Evolutionary conservation across 2,888 invertebrate genomes (phyloP).

Genomic region (Drosophila suboccidentalis): DNA sequence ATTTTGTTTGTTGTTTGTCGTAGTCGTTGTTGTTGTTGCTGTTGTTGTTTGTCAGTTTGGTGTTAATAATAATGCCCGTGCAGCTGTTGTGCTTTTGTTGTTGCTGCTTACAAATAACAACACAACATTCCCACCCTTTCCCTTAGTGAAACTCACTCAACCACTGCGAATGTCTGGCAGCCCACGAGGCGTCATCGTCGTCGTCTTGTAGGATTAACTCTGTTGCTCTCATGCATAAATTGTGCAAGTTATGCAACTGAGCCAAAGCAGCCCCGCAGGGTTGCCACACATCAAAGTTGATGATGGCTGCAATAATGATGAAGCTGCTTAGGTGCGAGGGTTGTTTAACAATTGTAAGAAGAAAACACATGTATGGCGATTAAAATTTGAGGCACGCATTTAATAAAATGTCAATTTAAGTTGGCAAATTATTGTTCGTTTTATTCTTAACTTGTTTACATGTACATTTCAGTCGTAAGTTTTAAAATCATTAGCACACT

Average conservation of each 20-base stretch:
- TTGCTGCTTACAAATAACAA: slow-evolving; percentile 34
- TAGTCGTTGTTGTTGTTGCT: slow-evolving; percentile 4
- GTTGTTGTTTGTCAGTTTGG: slow-evolving; percentile 55
- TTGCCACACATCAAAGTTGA: slow-evolving; percentile 22
- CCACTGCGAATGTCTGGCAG: slow-evolving; percentile 45
- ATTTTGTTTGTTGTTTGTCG: neutral
- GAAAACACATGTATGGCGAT: neutral
- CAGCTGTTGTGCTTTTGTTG: slow-evolving; percentile 43
- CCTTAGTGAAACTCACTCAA: neutral
- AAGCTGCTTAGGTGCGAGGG: slow-evolving; percentile 18
- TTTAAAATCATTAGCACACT: slow-evolving; percentile 35
- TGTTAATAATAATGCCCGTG: slow-evolving; percentile 60
- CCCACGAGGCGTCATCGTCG: slow-evolving; percentile 42
- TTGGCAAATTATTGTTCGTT: neutral
- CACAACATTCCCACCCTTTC: slow-evolving; percentile 17
- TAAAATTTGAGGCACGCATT: no score
- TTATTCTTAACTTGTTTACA: neutral
- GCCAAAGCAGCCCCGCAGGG: slow-evolving; percentile 19
- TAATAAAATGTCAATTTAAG: no score
- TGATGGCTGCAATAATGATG: slow-evolving; percentile 20
- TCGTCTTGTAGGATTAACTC: slow-evolving; percentile 68
- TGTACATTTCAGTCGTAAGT: slow-evolving; percentile 15
- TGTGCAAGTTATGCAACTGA: slow-evolving; percentile 64
- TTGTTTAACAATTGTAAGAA: neutral
- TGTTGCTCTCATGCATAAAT: slow-evolving; percentile 72